Conservation (phyloP, 2,797 vertebrate genomes). For the Melanotaenia pygmaea region DNA sequence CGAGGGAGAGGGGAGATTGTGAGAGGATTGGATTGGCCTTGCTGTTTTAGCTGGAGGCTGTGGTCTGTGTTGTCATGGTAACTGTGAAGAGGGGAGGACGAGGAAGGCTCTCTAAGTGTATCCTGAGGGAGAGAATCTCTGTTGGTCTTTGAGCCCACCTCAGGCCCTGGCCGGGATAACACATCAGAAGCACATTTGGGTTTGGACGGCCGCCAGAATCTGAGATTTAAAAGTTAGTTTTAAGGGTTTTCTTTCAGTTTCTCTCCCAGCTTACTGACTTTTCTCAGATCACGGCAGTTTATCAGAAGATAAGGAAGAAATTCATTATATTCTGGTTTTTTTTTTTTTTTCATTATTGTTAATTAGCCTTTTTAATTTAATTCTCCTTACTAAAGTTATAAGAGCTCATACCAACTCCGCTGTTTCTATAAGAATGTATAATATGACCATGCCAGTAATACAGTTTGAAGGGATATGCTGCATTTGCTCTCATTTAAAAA, state of each 20-base stretch:
- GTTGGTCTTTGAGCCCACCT: slow-evolving; percentile 63
- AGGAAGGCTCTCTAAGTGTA: slow-evolving; percentile 60
- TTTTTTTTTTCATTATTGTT: not conserved
- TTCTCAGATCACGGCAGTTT: not conserved
- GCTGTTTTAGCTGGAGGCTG: slow-evolving; percentile 75
- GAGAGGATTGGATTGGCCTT: slow-evolving; percentile 55
- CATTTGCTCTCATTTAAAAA: not conserved
- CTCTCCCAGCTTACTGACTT: not conserved
- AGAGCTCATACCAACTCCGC: not conserved
- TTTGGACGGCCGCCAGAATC: slow-evolving; percentile 34
- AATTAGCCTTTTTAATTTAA: not conserved
- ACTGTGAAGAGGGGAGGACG: slow-evolving; percentile 63
- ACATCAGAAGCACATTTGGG: slow-evolving; percentile 26
- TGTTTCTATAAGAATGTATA: not conserved
- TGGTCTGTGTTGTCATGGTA: slow-evolving; percentile 83
- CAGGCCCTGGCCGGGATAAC: slow-evolving; percentile 54
- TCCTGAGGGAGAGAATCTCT: slow-evolving; percentile 65
- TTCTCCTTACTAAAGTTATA: not conserved
- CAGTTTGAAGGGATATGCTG: not conserved
- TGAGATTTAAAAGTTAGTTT: slow-evolving; percentile 21
- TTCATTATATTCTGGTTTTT: not conserved
- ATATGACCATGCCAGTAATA: not conserved
- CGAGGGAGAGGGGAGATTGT: slow-evolving; percentile 22
- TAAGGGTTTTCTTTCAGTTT: slow-evolving; percentile 5
- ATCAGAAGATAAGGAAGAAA: not conserved